These are phyloP conservation scores for Drosophila anceps DNA, from an alignment of 2,888 invertebrate species.

Conservation along the genomic window DNA sequence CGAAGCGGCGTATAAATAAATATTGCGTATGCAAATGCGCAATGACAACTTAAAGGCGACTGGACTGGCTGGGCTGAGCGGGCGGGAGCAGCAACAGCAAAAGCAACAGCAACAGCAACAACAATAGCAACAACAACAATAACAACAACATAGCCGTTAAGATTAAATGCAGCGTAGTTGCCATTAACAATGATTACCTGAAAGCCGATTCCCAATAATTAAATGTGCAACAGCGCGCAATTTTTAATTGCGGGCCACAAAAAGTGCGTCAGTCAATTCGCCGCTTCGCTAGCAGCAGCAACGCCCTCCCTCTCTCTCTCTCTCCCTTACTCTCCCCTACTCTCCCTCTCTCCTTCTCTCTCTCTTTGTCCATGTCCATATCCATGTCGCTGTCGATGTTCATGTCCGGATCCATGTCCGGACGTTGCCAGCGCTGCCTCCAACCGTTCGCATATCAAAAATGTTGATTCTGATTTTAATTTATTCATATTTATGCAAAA, in stretches of 20 bases:
- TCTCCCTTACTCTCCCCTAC: background rate
- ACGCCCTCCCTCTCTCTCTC: background rate
- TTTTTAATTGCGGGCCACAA: constrained; percentile 78
- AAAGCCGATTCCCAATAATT: constrained; percentile 82
- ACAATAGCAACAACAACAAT: background rate
- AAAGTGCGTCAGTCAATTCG: constrained; percentile 55
- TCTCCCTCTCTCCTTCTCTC: constrained; percentile 2
- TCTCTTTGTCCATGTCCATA: constrained; percentile 10
- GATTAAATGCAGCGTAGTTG: constrained; percentile 79
- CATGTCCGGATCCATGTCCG: constrained; percentile 41
- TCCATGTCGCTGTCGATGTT: constrained; percentile 41
- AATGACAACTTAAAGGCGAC: constrained; percentile 61
- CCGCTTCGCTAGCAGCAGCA: background rate
- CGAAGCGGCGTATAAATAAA: constrained; percentile 17
- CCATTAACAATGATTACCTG: constrained; percentile 82
- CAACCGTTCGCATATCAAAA: constrained; percentile 68
- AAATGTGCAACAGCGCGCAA: constrained; percentile 81
- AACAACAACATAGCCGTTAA: constrained; percentile 48
- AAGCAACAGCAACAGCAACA: background rate
- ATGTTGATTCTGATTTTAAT: constrained; percentile 77
- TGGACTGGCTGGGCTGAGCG: constrained; percentile 8
- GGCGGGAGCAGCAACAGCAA: background rate
- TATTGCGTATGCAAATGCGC: constrained; percentile 32
- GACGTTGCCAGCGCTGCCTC: constrained; percentile 22
- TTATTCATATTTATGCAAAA: constrained; percentile 81